A percentile compares a stretch with the other conserved stretches of the same genome.
Evolutionary conservation across 2,797 vertebrate species (phyloP).

Genomic region (Gephyroberyx darwinii): DNA sequence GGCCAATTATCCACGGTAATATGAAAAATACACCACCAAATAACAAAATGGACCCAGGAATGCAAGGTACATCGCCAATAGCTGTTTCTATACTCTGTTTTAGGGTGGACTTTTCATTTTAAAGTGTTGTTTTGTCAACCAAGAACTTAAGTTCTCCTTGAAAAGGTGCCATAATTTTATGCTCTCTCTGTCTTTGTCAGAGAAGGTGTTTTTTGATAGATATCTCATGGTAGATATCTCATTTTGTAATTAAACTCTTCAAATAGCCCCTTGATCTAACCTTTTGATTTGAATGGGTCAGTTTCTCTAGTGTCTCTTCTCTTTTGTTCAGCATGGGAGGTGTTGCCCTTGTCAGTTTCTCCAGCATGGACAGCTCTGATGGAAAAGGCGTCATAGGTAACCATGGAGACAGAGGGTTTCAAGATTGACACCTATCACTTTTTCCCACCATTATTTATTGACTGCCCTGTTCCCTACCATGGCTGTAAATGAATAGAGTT

Average conservation of each 20-base stretch:
- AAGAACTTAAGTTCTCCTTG: background rate
- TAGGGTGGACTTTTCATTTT: too few species aligned
- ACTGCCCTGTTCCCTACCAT: background rate
- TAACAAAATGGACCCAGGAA: too few species aligned
- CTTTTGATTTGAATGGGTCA: background rate
- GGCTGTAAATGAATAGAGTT: background rate
- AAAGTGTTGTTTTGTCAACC: background rate
- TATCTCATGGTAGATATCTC: background rate
- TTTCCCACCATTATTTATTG: background rate
- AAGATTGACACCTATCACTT: background rate
- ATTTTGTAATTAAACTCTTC: background rate
- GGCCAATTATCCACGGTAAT: too few species aligned
- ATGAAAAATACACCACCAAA: too few species aligned
- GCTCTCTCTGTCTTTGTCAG: background rate
- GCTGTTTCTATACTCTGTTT: too few species aligned
- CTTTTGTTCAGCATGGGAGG: conserved; percentile 88
- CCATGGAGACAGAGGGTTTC: background rate
- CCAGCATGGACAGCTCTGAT: conserved; percentile 87
- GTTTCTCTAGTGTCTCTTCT: conserved; percentile 16
- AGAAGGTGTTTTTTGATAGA: background rate
- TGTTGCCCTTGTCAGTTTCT: conserved; percentile 92
- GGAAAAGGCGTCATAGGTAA: conserved; percentile 89
- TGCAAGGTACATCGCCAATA: too few species aligned
- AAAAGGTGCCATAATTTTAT: background rate
- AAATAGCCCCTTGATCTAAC: background rate